These are phyloP conservation scores for Disparrhopalites patrizii DNA, from an alignment of 2,888 invertebrate species.

Conservation along the genomic window DNA sequence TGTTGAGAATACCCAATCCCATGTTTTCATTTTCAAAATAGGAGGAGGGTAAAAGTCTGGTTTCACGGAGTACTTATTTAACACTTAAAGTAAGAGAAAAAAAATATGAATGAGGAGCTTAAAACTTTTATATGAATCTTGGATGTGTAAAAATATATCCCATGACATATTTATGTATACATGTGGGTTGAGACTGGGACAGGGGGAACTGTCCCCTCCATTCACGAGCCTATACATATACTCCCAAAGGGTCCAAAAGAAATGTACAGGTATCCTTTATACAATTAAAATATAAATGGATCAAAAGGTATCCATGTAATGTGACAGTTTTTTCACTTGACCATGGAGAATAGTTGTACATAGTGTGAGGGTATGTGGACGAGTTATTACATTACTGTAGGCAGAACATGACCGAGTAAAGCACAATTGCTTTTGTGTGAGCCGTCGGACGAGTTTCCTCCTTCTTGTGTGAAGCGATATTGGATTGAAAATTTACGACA, in stretches of 20 bases:
- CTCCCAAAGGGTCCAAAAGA: too few relatives aligned
- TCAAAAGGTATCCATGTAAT: constrained; percentile 26
- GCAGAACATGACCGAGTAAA: neutral
- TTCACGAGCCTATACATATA: too few relatives aligned
- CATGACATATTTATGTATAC: neutral
- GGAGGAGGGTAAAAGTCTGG: too few relatives aligned
- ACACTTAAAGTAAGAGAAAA: too few relatives aligned
- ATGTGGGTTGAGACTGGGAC: neutral
- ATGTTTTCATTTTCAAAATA: too few relatives aligned
- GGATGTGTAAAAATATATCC: neutral
- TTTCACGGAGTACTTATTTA: constrained; percentile 1
- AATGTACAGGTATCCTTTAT: constrained; percentile 6
- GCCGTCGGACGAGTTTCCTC: constrained; percentile 20
- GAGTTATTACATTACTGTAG: neutral
- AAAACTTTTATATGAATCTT: too few relatives aligned
- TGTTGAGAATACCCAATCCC: too few relatives aligned
- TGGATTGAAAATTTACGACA: constrained; percentile 42
- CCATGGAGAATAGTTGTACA: neutral
- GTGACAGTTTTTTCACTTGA: constrained; percentile 27
- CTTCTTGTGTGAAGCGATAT: constrained; percentile 15
- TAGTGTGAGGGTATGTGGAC: neutral
- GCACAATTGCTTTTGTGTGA: constrained; percentile 10
- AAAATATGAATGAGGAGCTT: too few relatives aligned
- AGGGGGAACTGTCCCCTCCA: too few relatives aligned
- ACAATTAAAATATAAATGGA: constrained; percentile 28